A percentile compares a stretch with the other conserved stretches of the same genome.
Conservation (phyloP, 2,888 invertebrate genomes). For the Disparrhopalites patrizii region DNA sequence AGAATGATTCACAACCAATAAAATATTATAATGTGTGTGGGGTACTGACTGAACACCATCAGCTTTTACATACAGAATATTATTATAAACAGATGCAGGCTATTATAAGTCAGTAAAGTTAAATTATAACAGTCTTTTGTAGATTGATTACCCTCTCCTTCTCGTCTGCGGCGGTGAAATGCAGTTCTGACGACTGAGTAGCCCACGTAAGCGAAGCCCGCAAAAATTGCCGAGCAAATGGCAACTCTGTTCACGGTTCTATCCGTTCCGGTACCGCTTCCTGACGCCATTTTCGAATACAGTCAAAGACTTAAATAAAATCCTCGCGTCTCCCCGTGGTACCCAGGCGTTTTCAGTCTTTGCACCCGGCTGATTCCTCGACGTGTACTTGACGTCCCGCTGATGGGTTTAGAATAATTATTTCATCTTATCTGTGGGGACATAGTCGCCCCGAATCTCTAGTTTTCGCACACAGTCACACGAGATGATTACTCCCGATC, state of each 20-base stretch:
- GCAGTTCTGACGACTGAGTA: constrained; percentile 54
- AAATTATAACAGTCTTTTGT: neutral
- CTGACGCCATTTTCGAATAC: constrained; percentile 44
- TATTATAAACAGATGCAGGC: neutral
- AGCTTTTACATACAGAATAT: neutral
- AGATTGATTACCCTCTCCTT: constrained; percentile 50
- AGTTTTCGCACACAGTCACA: no score
- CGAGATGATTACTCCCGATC: no score
- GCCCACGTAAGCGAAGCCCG: constrained; percentile 56
- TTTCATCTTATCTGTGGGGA: no score
- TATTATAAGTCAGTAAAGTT: neutral
- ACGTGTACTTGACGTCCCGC: no score
- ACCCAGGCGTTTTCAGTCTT: no score
- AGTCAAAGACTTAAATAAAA: no score
- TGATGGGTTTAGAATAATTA: neutral
- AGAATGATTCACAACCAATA: no score
- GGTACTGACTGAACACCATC: no score
- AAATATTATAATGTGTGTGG: no score
- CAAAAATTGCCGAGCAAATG: constrained; percentile 55
- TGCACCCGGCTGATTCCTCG: no score
- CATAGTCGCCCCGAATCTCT: no score
- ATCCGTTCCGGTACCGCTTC: constrained; percentile 49
- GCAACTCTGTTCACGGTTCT: constrained; percentile 55
- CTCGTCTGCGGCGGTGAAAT: constrained; percentile 51
- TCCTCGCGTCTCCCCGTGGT: no score